Percentiles rank a stretch among this genome's conserved stretches.
Evolutionary conservation across 2,797 vertebrate genomes (phyloP).

Genomic region (Streptopelia turtur): DNA sequence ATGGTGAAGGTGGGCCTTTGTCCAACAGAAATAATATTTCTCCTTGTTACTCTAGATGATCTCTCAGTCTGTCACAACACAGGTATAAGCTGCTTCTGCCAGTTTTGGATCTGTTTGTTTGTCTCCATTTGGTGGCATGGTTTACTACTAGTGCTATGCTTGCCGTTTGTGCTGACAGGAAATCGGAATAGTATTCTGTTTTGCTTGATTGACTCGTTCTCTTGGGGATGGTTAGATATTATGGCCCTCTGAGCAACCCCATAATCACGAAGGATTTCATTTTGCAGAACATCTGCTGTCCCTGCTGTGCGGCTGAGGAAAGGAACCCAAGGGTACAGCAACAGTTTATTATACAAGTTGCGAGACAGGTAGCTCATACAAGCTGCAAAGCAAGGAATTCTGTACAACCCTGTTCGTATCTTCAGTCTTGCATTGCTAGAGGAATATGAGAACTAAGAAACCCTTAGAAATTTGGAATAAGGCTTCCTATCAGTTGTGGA

Average conservation of each 20-base stretch:
- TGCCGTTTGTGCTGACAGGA: not conserved
- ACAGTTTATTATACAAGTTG: not conserved
- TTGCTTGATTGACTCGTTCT: slow-evolving; percentile 17
- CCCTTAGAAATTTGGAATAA: not conserved
- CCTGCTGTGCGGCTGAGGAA: not conserved
- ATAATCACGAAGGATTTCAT: not conserved
- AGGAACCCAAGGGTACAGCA: not conserved
- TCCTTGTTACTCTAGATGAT: not conserved
- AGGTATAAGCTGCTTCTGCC: not conserved
- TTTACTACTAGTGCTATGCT: not conserved
- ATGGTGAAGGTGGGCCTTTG: not conserved
- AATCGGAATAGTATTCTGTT: not conserved
- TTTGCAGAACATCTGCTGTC: slow-evolving; percentile 28
- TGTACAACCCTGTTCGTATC: not conserved
- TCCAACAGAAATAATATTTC: not conserved
- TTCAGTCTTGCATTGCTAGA: not conserved
- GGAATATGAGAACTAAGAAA: slow-evolving; percentile 3
- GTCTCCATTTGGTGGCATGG: not conserved
- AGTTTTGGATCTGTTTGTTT: not conserved
- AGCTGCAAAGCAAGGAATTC: not conserved
- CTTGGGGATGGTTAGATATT: not conserved
- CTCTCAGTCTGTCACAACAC: not conserved
- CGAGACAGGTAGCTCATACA: not conserved
- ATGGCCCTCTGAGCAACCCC: not conserved
- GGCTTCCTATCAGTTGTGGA: not conserved